Conservation (phyloP, 2,113 vertebrate genomes). For the Rhynchomys soricoides region DNA sequence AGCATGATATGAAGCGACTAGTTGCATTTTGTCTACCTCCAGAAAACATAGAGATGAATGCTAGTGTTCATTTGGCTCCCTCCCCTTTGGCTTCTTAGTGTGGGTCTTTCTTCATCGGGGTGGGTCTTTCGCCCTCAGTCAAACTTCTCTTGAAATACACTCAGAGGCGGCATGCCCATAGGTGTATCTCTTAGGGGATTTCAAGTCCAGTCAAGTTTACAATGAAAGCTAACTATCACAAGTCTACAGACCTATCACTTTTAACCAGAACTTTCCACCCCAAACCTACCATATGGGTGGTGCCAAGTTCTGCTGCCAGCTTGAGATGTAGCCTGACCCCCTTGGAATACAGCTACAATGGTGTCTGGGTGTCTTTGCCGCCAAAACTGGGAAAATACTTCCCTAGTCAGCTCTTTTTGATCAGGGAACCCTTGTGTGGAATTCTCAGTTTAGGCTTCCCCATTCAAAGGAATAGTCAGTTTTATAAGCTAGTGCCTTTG, state of each 20-base stretch:
- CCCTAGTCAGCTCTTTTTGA: background rate
- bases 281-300: background rate
- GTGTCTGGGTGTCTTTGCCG: background rate
- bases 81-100: background rate
- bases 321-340: background rate
- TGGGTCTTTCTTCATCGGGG: background rate
- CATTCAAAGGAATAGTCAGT: background rate
- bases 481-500: background rate
- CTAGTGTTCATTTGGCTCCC: background rate
- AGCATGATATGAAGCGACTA: background rate
- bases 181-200: background rate
- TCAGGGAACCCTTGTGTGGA: background rate
- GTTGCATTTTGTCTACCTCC: background rate
- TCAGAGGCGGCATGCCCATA: background rate
- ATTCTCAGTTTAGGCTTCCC: background rate
- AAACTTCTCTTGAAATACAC: background rate
- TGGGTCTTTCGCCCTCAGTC: background rate
- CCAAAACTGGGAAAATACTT: background rate
- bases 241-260: background rate
- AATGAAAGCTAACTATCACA: background rate
- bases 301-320: background rate
- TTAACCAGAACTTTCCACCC: background rate
- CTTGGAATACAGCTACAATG: background rate
- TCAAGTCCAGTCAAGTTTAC: background rate
- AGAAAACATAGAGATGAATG: background rate